Evolutionary conservation across 2,113 vertebrate genomes (phyloP).

Genomic region (human (Homo sapiens)): GRCh38 chr12:78333001-78333500

Average conservation of each 20-base stretch:
- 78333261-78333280: not conserved
- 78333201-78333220: not conserved
- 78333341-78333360: not conserved
- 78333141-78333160: not conserved
- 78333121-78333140: not conserved
- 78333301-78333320: not conserved
- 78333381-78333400: not conserved
- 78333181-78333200: not conserved
- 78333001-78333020: not conserved
- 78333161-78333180: not conserved
- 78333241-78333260: not conserved
- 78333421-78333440: not conserved
- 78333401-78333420: not conserved
- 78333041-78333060: not conserved
- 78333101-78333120: not conserved
- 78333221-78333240: not conserved
- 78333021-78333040: not conserved
- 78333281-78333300: not conserved
- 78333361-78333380: not conserved
- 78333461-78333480: not conserved
- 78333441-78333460: not conserved
- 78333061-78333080: not conserved
- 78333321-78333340: not conserved
- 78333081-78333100: not conserved
- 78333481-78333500: not conserved